A percentile compares a stretch with the other conserved stretches of the same genome.
These are phyloP conservation scores for Enteromius viviparus DNA, from an alignment of 2,797 vertebrate genomes.

Conservation along the genomic window DNA sequence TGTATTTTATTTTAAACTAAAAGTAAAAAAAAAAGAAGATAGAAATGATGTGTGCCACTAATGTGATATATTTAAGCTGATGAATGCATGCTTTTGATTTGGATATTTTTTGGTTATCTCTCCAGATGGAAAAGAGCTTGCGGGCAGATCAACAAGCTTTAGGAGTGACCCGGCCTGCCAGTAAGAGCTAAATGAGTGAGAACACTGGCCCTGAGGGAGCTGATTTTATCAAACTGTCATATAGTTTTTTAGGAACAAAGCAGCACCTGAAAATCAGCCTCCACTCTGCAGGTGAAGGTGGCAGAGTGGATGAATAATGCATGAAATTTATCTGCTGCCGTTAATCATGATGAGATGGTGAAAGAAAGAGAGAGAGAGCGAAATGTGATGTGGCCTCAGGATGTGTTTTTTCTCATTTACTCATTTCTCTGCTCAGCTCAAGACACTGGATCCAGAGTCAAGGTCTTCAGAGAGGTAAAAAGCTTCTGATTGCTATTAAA, in stretches of 20 bases:
- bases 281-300: slow-evolving; percentile 65
- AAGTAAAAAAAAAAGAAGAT: too few species aligned
- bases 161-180: slow-evolving; percentile 26
- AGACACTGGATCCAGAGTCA: slow-evolving; percentile 11
- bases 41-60: background rate
- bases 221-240: slow-evolving; percentile 61
- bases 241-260: slow-evolving; percentile 60
- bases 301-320: slow-evolving; percentile 72
- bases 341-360: slow-evolving; percentile 64
- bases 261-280: slow-evolving; percentile 51
- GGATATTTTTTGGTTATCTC: slow-evolving; percentile 4
- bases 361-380: background rate
- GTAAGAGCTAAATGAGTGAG: slow-evolving; percentile 36
- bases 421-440: slow-evolving; percentile 32
- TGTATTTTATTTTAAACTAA: background rate
- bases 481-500: slow-evolving; percentile 63
- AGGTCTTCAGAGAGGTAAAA: slow-evolving; percentile 48
- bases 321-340: slow-evolving; percentile 64
- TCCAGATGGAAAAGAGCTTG: slow-evolving; percentile 22
- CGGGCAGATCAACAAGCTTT: slow-evolving; percentile 21
- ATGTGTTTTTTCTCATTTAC: slow-evolving; percentile 37
- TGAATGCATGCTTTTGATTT: slow-evolving; percentile 14
- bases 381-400: slow-evolving; percentile 28
- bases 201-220: slow-evolving; percentile 37
- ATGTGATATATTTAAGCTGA: background rate